These are phyloP conservation scores for Ellobium chinense DNA, from an alignment of 2,888 invertebrate species.

Conservation along the genomic window DNA sequence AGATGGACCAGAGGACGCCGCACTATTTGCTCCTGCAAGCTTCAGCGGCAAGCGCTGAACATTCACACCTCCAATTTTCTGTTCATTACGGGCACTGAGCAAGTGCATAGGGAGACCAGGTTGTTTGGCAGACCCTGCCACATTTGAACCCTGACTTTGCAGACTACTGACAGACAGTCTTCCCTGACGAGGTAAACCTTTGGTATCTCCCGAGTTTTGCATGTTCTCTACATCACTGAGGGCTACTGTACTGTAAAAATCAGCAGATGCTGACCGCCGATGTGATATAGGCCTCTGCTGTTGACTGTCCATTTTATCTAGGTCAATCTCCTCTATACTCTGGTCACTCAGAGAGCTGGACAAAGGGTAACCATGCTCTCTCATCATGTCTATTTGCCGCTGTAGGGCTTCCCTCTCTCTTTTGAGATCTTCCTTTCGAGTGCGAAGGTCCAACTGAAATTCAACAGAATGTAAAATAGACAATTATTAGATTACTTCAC, in stretches of 20 bases:
- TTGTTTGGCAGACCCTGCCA: conserved; percentile 36
- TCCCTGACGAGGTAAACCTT: conserved; percentile 47
- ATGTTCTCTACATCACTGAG: conserved; percentile 43
- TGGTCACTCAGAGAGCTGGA: conserved; percentile 37
- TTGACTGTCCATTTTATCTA: conserved; percentile 18
- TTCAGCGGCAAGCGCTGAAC: conserved; percentile 95
- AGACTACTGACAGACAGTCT: conserved; percentile 49
- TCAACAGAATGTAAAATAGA: not conserved
- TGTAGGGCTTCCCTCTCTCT: conserved; percentile 91
- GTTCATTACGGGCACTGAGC: conserved; percentile 89
- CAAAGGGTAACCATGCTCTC: conserved; percentile 54
- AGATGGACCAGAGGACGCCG: not conserved
- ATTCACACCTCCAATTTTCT: conserved; percentile 84
- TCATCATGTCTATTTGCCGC: conserved; percentile 81
- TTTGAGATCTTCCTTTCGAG: conserved; percentile 94
- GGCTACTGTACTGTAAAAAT: conserved; percentile 59
- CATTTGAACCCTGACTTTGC: conserved; percentile 29
- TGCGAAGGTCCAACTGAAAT: conserved; percentile 85
- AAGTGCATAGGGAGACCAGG: conserved; percentile 84
- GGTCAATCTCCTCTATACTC: conserved; percentile 25
- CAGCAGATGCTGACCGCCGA: conserved; percentile 69
- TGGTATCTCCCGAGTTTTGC: conserved; percentile 21
- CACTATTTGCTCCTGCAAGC: conserved; percentile 77
- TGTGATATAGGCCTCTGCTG: conserved; percentile 52
- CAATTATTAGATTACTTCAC: not conserved